Evolutionary conservation across 2,797 vertebrate genomes (phyloP).

Genomic region (Glyptemys insculpta): DNA sequence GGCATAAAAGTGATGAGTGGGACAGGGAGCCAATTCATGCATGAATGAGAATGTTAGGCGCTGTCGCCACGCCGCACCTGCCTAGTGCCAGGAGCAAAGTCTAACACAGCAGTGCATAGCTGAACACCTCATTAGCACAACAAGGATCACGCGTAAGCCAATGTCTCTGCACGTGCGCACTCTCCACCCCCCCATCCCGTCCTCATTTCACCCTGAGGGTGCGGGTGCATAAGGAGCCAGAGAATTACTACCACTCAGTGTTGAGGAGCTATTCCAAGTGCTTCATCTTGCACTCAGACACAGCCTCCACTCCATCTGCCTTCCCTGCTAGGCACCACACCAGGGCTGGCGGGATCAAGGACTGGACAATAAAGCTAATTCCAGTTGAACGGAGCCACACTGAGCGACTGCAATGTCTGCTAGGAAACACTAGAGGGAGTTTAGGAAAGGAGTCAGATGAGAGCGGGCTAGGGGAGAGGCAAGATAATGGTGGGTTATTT

Average conservation of each 20-base stretch:
- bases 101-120: accelerated
- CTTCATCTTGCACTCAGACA: conserved; percentile 21
- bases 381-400: conserved; percentile 24
- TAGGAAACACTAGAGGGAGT: conserved; percentile 23
- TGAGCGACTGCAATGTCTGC: conserved; percentile 21
- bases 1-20: background rate
- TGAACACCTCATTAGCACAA: accelerated
- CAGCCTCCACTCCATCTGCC: background rate
- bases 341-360: background rate
- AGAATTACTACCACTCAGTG: background rate
- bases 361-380: background rate
- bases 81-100: background rate
- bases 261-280: background rate
- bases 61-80: background rate
- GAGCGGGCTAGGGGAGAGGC: conserved; percentile 3
- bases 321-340: background rate
- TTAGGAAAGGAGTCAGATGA: background rate
- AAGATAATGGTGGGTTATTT: conserved; percentile 1
- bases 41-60: background rate
- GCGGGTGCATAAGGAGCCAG: background rate
- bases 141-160: background rate
- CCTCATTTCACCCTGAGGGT: background rate
- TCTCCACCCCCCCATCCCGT: background rate
- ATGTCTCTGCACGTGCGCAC: background rate
- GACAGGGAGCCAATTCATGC: background rate